Percentiles rank a stretch among this genome's conserved stretches.
Conservation (phyloP, 2,888 invertebrate species). For the Caenorhabditis virilis region DNA sequence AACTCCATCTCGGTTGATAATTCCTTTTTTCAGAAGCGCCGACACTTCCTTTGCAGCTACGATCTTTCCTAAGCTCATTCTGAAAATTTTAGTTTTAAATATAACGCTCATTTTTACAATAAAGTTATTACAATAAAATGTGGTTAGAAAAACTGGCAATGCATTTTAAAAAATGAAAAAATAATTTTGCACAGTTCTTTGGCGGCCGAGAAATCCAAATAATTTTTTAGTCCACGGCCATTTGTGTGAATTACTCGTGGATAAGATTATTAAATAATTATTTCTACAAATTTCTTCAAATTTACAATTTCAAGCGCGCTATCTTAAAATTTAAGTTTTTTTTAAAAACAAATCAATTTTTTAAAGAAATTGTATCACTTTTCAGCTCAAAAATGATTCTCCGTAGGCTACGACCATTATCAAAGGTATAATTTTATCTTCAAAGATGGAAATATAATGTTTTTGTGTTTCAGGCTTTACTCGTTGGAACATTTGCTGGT, state of each 20-base stretch:
- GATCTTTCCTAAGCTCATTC: slow-evolving; percentile 43
- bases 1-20: slow-evolving; percentile 48
- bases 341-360: no score
- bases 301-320: no score
- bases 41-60: slow-evolving; percentile 34
- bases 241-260: no score
- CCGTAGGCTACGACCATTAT: slow-evolving; percentile 16
- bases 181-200: no score
- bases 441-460: background rate
- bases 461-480: slow-evolving; percentile 8
- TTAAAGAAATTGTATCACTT: no score
- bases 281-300: no score
- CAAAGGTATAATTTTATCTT: slow-evolving; percentile 11
- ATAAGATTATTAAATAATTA: no score
- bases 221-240: no score
- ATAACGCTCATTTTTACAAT: background rate
- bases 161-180: no score
- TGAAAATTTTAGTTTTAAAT: background rate
- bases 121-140: background rate
- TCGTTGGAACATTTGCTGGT: slow-evolving; percentile 16
- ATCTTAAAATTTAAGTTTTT: no score
- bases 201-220: no score
- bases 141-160: no score
- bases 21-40: slow-evolving; percentile 34
- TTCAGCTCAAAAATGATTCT: slow-evolving; percentile 22